A percentile compares a stretch with the other conserved stretches of the same genome.
These are phyloP conservation scores for Littorina saxatilis DNA, from an alignment of 1,140 invertebrate genomes.

Conservation along the genomic window DNA sequence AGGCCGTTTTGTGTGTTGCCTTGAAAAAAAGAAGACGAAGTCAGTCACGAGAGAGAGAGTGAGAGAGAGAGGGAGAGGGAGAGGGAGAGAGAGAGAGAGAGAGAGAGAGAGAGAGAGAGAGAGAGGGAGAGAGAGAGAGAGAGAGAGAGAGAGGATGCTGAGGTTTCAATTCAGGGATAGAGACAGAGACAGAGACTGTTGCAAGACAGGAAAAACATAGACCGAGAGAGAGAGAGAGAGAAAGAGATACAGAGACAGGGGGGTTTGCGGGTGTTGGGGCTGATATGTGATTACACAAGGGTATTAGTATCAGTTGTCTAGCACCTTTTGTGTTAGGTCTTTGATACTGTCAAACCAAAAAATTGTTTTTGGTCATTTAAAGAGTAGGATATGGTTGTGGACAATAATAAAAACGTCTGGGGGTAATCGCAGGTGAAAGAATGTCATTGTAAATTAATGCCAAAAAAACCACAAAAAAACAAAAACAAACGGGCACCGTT, in stretches of 20 bases:
- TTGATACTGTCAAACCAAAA: too few relatives aligned
- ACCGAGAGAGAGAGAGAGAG: background rate
- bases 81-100: background rate
- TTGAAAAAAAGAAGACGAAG: background rate
- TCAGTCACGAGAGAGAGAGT: background rate
- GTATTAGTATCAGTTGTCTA: too few relatives aligned
- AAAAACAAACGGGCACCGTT: too few relatives aligned
- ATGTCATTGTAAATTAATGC: too few relatives aligned
- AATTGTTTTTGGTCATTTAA: too few relatives aligned
- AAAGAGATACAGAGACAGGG: background rate
- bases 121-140: background rate
- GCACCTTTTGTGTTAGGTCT: too few relatives aligned
- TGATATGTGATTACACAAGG: background rate
- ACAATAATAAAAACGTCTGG: too few relatives aligned
- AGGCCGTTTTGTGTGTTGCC: conserved; percentile 21
- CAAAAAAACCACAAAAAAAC: too few relatives aligned
- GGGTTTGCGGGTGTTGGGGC: background rate
- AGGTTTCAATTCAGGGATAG: background rate
- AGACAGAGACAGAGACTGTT: background rate
- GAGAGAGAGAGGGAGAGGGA: background rate
- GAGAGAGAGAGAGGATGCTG: background rate
- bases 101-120: background rate
- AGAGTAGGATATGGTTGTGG: too few relatives aligned
- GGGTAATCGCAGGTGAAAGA: too few relatives aligned
- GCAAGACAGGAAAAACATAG: background rate